Percentiles rank a stretch among this genome's conserved stretches.
phyloP scores from a whole-genome alignment of 2,888 invertebrate species.

The Oligia fasciuncula region DNA sequence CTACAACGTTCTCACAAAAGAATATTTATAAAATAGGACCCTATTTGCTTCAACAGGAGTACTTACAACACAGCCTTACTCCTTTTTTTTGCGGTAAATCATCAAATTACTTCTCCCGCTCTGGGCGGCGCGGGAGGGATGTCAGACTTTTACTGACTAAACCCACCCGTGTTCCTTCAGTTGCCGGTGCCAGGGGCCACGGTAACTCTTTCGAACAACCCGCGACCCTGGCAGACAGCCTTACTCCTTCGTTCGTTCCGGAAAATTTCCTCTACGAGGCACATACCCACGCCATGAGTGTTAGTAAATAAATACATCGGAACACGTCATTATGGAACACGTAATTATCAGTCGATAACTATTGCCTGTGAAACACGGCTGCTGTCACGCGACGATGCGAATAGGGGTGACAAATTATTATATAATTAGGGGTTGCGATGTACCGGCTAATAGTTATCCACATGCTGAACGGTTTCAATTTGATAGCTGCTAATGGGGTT shows the following conservation, averaged over 20 bases:
- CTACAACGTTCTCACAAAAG: too few species aligned
- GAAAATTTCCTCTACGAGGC: not conserved
- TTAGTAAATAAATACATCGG: conserved; percentile 43
- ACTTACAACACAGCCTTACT: too few species aligned
- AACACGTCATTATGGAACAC: conserved; percentile 37
- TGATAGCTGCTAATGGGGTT: conserved; percentile 17
- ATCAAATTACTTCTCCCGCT: too few species aligned
- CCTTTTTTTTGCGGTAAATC: too few species aligned
- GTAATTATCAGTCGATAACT: conserved; percentile 43
- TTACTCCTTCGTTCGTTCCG: not conserved
- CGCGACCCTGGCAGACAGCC: not conserved
- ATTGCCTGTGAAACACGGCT: conserved; percentile 44
- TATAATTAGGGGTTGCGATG: conserved; percentile 43
- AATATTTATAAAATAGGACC: too few species aligned
- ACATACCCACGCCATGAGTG: not conserved
- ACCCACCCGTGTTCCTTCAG: too few species aligned
- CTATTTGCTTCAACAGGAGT: too few species aligned
- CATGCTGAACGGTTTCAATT: conserved; percentile 17
- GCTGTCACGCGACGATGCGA: conserved; percentile 45
- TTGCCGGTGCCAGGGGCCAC: too few species aligned
- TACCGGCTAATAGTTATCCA: not conserved
- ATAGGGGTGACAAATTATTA: conserved; percentile 52
- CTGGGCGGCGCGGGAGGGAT: too few species aligned
- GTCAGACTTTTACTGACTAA: too few species aligned
- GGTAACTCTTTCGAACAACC: too few species aligned